Conservation (phyloP, 2,888 invertebrate species). For the Agrypnus murinus region DNA sequence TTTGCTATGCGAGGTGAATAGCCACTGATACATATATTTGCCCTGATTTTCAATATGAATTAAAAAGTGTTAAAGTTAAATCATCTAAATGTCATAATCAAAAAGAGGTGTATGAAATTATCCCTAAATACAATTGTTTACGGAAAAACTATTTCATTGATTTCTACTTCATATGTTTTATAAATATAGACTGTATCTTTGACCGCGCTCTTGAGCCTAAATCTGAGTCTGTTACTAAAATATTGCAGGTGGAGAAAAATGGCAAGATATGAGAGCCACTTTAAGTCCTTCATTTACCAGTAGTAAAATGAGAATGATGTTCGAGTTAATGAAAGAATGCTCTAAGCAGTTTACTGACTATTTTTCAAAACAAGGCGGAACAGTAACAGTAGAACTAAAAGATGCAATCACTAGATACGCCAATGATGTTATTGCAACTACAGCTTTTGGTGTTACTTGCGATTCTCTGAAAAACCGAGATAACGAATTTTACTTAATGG, state of each 20-base stretch:
- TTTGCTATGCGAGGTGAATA: slow-evolving; percentile 23
- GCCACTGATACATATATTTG: too few species aligned
- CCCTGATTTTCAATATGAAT: too few species aligned
- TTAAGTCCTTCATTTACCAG: slow-evolving; percentile 63
- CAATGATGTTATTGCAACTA: slow-evolving; percentile 73
- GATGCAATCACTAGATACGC: slow-evolving; percentile 70
- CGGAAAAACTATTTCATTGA: too few species aligned
- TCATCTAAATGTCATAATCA: too few species aligned
- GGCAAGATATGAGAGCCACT: slow-evolving; percentile 62
- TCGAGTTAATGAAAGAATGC: slow-evolving; percentile 59
- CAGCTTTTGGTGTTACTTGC: slow-evolving; percentile 72
- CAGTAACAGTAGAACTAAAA: slow-evolving; percentile 66
- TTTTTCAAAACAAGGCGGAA: slow-evolving; percentile 44
- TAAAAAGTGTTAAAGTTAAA: too few species aligned
- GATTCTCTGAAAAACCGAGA: slow-evolving; percentile 72
- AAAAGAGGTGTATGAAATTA: not conserved
- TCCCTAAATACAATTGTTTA: too few species aligned
- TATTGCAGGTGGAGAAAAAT: slow-evolving; percentile 58
- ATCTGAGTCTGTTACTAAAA: not conserved
- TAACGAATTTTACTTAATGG: slow-evolving; percentile 73
- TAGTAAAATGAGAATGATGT: slow-evolving; percentile 63
- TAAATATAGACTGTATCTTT: too few species aligned
- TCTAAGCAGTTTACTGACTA: slow-evolving; percentile 56
- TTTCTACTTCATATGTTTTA: too few species aligned
- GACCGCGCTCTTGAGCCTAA: too few species aligned